These are phyloP conservation scores for Pasiphila rectangulata DNA, from an alignment of 2,888 invertebrate species.

Conservation along the genomic window DNA sequence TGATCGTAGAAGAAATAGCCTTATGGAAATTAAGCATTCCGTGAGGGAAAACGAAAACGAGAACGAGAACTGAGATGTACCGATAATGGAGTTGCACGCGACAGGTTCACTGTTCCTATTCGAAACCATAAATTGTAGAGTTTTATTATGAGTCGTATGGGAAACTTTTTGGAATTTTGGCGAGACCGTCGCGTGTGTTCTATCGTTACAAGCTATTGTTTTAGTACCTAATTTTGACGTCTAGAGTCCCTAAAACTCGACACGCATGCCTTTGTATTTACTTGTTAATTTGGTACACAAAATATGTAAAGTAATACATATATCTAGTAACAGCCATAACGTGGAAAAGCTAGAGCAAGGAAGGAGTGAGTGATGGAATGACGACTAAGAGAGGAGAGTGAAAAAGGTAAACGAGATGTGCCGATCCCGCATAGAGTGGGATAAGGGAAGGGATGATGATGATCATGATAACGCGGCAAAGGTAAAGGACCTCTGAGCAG, in stretches of 20 bases:
- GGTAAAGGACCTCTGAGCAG: not conserved
- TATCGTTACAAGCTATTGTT: slow-evolving; percentile 17
- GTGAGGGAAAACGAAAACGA: slow-evolving; percentile 29
- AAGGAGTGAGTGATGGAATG: no score
- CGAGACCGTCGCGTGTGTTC: slow-evolving; percentile 18
- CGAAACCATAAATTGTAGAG: slow-evolving; percentile 17
- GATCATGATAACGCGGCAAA: no score
- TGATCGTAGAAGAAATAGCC: slow-evolving; percentile 38
- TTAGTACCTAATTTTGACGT: slow-evolving; percentile 22
- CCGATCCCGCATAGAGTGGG: no score
- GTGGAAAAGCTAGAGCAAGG: not conserved
- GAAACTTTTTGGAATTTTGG: slow-evolving; percentile 19
- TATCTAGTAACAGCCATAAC: no score
- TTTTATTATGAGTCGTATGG: slow-evolving; percentile 13
- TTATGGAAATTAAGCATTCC: slow-evolving; percentile 51
- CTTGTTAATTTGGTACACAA: slow-evolving; percentile 8
- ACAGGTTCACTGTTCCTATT: slow-evolving; percentile 22
- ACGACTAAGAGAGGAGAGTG: no score
- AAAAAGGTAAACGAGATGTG: no score
- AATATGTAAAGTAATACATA: not conserved
- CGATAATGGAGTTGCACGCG: slow-evolving; percentile 24
- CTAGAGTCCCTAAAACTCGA: slow-evolving; percentile 19
- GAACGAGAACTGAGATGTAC: slow-evolving; percentile 9
- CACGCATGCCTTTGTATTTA: slow-evolving; percentile 19
- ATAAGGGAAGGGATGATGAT: no score